A percentile compares a stretch with the other conserved stretches of the same genome.
These are phyloP conservation scores for Oryzias woworae DNA, from an alignment of 2,113 vertebrate species.

Conservation along the genomic window DNA sequence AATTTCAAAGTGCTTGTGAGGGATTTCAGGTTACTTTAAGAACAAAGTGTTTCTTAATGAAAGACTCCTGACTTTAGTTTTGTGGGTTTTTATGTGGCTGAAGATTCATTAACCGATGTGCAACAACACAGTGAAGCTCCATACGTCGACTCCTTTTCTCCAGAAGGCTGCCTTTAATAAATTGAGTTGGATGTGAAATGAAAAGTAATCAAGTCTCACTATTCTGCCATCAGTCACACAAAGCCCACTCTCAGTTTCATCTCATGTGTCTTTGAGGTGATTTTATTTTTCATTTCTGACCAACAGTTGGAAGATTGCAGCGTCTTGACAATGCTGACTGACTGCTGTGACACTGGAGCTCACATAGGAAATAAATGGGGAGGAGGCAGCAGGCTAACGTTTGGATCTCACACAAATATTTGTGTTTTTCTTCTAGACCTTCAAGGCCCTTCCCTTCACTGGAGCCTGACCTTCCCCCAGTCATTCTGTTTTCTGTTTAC, in stretches of 20 bases:
- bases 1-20: no score
- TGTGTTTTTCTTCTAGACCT: no score
- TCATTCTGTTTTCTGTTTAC: no score
- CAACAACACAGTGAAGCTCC: background rate
- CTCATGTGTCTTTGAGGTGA: background rate
- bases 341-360: no score
- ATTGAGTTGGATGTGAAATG: conserved; percentile 63
- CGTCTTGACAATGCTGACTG: no score
- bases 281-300: conserved; percentile 4
- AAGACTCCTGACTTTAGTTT: conserved; percentile 15
- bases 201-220: conserved; percentile 58
- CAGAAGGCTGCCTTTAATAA: conserved; percentile 52
- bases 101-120: conserved; percentile 31
- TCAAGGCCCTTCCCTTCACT: no score
- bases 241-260: conserved; percentile 3
- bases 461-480: no score
- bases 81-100: conserved; percentile 1
- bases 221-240: conserved; percentile 28
- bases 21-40: background rate
- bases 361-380: no score
- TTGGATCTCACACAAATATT: no score
- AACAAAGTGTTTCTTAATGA: conserved; percentile 5
- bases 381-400: no score
- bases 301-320: background rate
- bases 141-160: conserved; percentile 15